These are phyloP conservation scores for Drosophila setifemur DNA, from an alignment of 1,140 invertebrate genomes.

Conservation along the genomic window DNA sequence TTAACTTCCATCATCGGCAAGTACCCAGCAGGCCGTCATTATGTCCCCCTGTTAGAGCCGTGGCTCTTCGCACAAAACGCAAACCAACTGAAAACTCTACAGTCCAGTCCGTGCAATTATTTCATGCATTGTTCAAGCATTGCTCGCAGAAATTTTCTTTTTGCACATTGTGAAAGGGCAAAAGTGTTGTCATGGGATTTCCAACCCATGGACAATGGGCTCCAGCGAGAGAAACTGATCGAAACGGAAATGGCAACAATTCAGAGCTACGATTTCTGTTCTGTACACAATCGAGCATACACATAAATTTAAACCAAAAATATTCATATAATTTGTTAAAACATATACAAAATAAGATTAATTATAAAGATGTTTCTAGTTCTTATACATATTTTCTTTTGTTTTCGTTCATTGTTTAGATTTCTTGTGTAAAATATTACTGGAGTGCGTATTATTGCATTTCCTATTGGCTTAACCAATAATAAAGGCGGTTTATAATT, in stretches of 20 bases:
- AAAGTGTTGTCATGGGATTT: conserved; percentile 79
- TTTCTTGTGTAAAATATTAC: too few species aligned
- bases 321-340: too few species aligned
- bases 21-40: conserved; percentile 49
- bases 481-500: too few species aligned
- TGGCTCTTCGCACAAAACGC: neutral
- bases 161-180: conserved; percentile 49
- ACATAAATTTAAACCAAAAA: neutral
- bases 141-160: conserved; percentile 71
- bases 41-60: conserved; percentile 44
- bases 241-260: conserved; percentile 71
- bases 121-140: conserved; percentile 74
- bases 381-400: too few species aligned
- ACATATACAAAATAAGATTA: too few species aligned
- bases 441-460: too few species aligned
- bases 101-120: conserved; percentile 65
- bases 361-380: too few species aligned
- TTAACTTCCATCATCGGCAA: conserved; percentile 73
- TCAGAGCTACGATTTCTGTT: conserved; percentile 21
- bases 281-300: conserved; percentile 67
- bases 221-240: conserved; percentile 12
- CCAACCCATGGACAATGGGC: conserved; percentile 51
- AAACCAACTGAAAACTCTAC: too few species aligned
- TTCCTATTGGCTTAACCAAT: too few species aligned
- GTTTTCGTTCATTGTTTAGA: too few species aligned